These are phyloP conservation scores for Amiota communis DNA, from an alignment of 2,888 invertebrate genomes.

Conservation along the genomic window DNA sequence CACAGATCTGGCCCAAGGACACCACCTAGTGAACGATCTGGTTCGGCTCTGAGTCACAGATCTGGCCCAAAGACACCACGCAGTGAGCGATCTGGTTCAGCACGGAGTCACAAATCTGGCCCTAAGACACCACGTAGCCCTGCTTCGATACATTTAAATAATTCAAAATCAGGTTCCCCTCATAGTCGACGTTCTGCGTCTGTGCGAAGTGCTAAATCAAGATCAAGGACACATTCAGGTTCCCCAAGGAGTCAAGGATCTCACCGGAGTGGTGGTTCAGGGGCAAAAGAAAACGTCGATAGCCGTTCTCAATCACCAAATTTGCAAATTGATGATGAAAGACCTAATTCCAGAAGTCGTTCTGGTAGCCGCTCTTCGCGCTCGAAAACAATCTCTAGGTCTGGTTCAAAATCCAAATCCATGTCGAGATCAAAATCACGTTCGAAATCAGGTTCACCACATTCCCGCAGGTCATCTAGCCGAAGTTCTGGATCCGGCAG, in stretches of 20 bases:
- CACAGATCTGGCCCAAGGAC: not conserved
- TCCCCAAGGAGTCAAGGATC: conserved; percentile 44
- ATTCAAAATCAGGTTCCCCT: conserved; percentile 21
- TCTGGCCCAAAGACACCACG: conserved; percentile 47
- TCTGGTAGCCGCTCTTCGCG: conserved; percentile 57
- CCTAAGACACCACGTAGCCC: not conserved
- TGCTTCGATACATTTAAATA: not conserved
- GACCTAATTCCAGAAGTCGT: conserved; percentile 69
- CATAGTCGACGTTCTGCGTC: conserved; percentile 30
- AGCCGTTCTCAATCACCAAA: conserved; percentile 75
- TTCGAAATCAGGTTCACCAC: conserved; percentile 52
- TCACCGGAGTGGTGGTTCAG: conserved; percentile 31
- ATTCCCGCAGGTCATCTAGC: conserved; percentile 46
- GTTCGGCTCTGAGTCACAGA: conserved; percentile 43
- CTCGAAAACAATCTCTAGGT: conserved; percentile 63
- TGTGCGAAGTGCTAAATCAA: conserved; percentile 37
- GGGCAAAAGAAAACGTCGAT: conserved; percentile 59
- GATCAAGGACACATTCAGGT: conserved; percentile 17
- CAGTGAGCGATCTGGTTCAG: conserved; percentile 41
- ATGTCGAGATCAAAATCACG: conserved; percentile 47
- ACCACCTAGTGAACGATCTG: conserved; percentile 50
- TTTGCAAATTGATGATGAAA: conserved; percentile 74
- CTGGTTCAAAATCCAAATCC: conserved; percentile 66
- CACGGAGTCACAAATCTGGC: conserved; percentile 2
- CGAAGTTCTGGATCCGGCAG: conserved; percentile 69